phyloP scores from a whole-genome alignment of 35 echinoderm and acorn worm genomes.

The Heliocidaris tuberculata region DNA sequence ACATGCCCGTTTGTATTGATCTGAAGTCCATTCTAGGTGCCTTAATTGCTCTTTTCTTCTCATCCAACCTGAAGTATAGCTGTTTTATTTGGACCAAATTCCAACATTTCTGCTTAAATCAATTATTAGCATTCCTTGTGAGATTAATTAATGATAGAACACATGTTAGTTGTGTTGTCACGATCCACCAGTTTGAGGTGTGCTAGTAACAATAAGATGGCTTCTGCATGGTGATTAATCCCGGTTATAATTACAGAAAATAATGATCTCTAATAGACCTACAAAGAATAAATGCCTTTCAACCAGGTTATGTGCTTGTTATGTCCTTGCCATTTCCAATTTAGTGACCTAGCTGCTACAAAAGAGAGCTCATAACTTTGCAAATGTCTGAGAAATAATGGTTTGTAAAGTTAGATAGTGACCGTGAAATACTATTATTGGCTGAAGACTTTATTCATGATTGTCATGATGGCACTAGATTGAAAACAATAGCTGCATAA shows the following conservation, averaged over 20 bases:
- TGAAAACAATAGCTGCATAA: background rate
- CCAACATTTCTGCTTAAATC: background rate
- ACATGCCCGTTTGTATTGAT: background rate
- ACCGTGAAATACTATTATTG: too few relatives aligned
- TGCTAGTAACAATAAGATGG: background rate
- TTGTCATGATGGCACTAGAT: background rate
- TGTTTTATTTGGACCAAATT: background rate
- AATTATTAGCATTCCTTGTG: too few relatives aligned
- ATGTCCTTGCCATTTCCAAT: too few relatives aligned
- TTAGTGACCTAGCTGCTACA: too few relatives aligned
- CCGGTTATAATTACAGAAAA: too few relatives aligned
- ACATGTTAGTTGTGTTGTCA: background rate
- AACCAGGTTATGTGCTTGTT: too few relatives aligned
- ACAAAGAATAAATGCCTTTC: background rate
- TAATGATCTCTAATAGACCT: too few relatives aligned
- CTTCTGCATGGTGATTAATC: too few relatives aligned
- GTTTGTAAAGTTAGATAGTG: too few relatives aligned
- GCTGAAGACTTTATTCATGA: too few relatives aligned
- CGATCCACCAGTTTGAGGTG: background rate
- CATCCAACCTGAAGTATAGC: background rate
- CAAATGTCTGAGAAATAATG: too few relatives aligned
- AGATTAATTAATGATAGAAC: background rate
- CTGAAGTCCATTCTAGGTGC: background rate
- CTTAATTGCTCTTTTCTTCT: background rate
- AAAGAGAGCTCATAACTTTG: too few relatives aligned